phyloP scores from a whole-genome alignment of 2,888 invertebrate species.

The Drosophila gaucha region DNA sequence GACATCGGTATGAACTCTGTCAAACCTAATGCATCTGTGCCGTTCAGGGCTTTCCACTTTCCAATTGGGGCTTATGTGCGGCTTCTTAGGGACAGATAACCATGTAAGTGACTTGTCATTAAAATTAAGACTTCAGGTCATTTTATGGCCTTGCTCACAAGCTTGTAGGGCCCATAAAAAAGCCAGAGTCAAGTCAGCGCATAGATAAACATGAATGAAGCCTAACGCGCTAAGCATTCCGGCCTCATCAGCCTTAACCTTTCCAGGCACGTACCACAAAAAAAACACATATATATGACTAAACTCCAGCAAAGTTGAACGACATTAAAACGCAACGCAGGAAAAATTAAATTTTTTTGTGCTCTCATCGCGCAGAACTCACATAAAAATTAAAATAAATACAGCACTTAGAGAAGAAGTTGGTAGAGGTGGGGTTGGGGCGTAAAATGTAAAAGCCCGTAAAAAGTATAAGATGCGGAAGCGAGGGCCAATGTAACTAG shows the following conservation, averaged over 20 bases:
- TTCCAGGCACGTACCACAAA: conserved; percentile 69
- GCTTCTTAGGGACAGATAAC: conserved; percentile 25
- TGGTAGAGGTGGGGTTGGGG: not conserved
- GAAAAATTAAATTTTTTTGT: conserved; percentile 44
- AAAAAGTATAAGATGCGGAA: conserved; percentile 9
- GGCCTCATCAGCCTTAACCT: conserved; percentile 36
- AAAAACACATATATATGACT: conserved; percentile 9
- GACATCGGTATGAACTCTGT: not conserved
- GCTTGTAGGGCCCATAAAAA: conserved; percentile 49
- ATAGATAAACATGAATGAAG: conserved; percentile 54
- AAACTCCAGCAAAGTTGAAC: conserved; percentile 64
- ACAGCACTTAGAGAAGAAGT: conserved; percentile 47
- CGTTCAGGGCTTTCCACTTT: not conserved
- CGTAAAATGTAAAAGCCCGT: conserved; percentile 9
- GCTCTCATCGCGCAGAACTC: conserved; percentile 25
- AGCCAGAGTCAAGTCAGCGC: conserved; percentile 34
- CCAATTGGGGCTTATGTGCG: conserved; percentile 61
- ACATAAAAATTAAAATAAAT: conserved; percentile 71
- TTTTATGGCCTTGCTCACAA: conserved; percentile 56
- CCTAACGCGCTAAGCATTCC: conserved; percentile 17
- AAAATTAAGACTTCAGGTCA: conserved; percentile 72
- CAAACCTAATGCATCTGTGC: not conserved
- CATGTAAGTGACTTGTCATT: conserved; percentile 76
- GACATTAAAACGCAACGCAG: conserved; percentile 59
- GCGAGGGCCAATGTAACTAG: conserved; percentile 39